phyloP scores from a whole-genome alignment of 2,888 invertebrate species.

The Parelbella ahira region DNA sequence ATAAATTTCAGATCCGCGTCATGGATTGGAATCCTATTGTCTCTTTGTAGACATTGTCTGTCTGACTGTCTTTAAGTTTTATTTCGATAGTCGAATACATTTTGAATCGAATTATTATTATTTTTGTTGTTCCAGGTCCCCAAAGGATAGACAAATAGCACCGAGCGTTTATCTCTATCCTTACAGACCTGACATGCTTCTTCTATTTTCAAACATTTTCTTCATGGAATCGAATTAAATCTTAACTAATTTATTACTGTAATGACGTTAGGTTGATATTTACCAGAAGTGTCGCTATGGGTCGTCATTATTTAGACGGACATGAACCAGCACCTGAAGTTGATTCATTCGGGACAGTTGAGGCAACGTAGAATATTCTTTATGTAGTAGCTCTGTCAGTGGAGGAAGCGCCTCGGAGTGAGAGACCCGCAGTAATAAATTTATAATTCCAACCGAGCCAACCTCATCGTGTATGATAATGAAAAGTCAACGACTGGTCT shows the following conservation, averaged over 20 bases:
- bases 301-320: constrained; percentile 36
- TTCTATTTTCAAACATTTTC: no score
- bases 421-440: constrained; percentile 50
- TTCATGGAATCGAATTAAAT: no score
- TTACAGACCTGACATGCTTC: no score
- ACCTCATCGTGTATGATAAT: constrained; percentile 66
- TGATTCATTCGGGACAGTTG: constrained; percentile 32
- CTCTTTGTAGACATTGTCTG: constrained; percentile 29
- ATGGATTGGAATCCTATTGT: constrained; percentile 60
- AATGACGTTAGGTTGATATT: constrained; percentile 44
- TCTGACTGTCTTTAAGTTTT: constrained; percentile 7
- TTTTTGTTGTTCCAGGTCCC: no score
- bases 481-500: constrained; percentile 51
- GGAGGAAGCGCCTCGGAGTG: constrained; percentile 36
- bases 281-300: constrained; percentile 39
- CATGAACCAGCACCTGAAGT: constrained; percentile 42
- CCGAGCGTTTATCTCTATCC: no score
- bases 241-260: no score
- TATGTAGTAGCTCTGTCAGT: constrained; percentile 34
- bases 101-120: no score
- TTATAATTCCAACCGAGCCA: constrained; percentile 50
- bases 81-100: no score
- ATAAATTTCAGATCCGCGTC: constrained; percentile 58
- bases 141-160: no score
- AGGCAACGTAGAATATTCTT: constrained; percentile 47